phyloP scores from a whole-genome alignment of 2,113 vertebrate genomes.

The Alectura lathami region DNA sequence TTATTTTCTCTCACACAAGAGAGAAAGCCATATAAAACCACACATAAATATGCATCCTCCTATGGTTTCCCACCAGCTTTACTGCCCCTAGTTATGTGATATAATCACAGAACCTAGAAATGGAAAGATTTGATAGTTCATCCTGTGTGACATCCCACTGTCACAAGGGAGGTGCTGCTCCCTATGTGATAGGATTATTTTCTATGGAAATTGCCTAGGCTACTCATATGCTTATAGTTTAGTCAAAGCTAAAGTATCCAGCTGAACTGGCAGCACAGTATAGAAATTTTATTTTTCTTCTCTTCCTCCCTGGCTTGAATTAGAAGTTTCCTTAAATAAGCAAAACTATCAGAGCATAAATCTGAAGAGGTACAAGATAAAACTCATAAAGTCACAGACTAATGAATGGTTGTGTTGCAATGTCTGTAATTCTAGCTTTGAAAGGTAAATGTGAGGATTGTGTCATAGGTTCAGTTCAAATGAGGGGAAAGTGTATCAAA shows the following conservation, averaged over 20 bases:
- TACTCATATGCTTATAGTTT: neutral
- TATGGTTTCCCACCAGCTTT: neutral
- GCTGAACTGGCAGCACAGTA: neutral
- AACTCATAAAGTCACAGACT: neutral
- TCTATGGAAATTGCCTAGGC: neutral
- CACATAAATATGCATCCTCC: accelerated
- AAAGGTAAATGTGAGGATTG: neutral
- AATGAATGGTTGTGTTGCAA: accelerated
- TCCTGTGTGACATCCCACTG: neutral
- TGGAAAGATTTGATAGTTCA: neutral
- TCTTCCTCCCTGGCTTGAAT: neutral
- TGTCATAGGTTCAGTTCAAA: neutral
- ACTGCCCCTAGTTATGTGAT: neutral
- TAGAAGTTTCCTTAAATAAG: neutral
- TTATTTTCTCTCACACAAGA: neutral
- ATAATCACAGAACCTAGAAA: neutral
- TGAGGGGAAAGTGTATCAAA: neutral
- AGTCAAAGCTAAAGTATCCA: neutral
- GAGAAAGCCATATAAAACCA: neutral
- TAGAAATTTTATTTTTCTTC: neutral
- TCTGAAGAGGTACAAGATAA: neutral
- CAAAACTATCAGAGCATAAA: neutral
- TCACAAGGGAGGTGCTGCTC: neutral
- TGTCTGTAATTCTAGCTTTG: neutral
- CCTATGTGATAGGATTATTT: neutral